Conservation (phyloP, 1,140 invertebrate genomes). For the Schlechtendalia chinensis region DNA sequence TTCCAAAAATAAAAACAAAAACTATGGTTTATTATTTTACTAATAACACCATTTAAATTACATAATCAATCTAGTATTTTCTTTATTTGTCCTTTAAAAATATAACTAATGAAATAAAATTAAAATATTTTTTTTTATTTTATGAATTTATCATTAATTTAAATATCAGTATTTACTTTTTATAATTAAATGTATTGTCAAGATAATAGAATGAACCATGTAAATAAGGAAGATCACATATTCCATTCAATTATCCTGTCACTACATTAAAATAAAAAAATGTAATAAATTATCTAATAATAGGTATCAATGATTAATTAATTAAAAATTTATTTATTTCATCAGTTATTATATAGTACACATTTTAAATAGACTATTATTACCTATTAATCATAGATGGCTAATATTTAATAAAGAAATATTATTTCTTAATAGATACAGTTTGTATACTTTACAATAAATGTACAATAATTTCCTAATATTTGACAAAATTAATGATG, state of each 20-base stretch:
- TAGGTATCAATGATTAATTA: too few species aligned
- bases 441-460: too few species aligned
- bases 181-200: neutral
- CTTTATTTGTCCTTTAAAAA: neutral
- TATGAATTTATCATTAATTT: neutral
- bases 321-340: too few species aligned
- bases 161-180: neutral
- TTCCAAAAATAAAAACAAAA: neutral
- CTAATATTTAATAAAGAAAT: too few species aligned
- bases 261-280: neutral
- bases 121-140: neutral
- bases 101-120: neutral
- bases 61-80: neutral
- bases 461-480: too few species aligned
- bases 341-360: too few species aligned
- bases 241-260: neutral
- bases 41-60: too few species aligned
- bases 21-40: neutral
- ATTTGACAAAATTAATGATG: too few species aligned
- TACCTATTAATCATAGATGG: too few species aligned
- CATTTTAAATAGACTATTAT: too few species aligned
- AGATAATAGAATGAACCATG: slow-evolving; percentile 10
- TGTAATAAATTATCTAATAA: neutral
- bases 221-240: slow-evolving; percentile 42
- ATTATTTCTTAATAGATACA: too few species aligned